Conservation (phyloP, 1,140 invertebrate species). For the Neuroterus valhalla region DNA sequence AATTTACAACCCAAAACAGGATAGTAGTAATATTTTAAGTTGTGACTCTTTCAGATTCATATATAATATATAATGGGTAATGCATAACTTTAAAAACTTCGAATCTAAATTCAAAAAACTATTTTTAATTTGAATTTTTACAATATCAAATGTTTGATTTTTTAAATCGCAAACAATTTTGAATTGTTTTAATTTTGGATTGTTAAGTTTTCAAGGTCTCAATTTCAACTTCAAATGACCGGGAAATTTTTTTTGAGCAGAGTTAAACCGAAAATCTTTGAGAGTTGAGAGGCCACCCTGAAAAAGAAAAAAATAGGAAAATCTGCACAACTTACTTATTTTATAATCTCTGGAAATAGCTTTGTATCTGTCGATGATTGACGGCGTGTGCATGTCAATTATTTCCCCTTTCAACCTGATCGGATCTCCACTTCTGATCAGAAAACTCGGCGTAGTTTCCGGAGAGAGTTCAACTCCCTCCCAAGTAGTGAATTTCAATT, state of each 20-base stretch:
- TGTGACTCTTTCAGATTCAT: too few species aligned
- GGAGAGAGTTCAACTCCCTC: slow-evolving; percentile 45
- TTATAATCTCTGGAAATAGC: slow-evolving; percentile 54
- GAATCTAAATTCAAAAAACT: neutral
- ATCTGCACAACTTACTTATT: slow-evolving; percentile 49
- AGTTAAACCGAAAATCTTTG: too few species aligned
- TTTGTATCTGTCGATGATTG: slow-evolving; percentile 62
- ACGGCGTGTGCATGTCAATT: slow-evolving; percentile 54
- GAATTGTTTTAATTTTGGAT: slow-evolving; percentile 7
- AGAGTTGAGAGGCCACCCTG: too few species aligned
- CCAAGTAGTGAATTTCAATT: slow-evolving; percentile 52
- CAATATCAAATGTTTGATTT: too few species aligned
- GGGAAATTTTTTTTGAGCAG: too few species aligned
- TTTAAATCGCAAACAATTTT: neutral
- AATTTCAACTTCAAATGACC: neutral
- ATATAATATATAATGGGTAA: too few species aligned
- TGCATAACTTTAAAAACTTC: neutral
- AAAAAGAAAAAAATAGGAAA: too few species aligned
- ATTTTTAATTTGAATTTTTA: slow-evolving; percentile 14
- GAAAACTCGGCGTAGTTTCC: slow-evolving; percentile 45
- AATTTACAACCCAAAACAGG: too few species aligned
- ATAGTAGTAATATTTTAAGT: too few species aligned
- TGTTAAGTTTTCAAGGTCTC: neutral
- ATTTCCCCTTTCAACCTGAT: slow-evolving; percentile 55
- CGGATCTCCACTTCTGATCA: slow-evolving; percentile 45